Evolutionary conservation across 2,888 invertebrate species (phyloP).

Genomic region (Drosophila nr. perissopoda): DNA sequence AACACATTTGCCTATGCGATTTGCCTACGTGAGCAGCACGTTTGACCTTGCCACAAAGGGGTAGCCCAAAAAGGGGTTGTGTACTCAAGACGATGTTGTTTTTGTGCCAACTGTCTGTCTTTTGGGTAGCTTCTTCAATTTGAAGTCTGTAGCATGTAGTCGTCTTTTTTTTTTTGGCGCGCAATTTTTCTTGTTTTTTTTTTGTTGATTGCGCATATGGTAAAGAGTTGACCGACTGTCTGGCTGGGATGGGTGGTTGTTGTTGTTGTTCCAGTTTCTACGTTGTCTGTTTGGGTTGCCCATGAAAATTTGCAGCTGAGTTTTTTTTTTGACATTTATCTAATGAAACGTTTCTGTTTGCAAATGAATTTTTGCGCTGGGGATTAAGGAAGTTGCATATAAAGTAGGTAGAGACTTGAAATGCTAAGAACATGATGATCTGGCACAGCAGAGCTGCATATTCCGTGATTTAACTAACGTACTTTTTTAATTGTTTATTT

Average conservation of each 20-base stretch:
- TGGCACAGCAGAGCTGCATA: background rate
- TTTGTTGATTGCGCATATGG: constrained; percentile 59
- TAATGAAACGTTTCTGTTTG: constrained; percentile 53
- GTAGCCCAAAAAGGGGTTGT: constrained; percentile 35
- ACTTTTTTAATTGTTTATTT: background rate
- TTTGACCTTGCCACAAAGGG: constrained; percentile 63
- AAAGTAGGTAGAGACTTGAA: constrained; percentile 10
- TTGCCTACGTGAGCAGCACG: constrained; percentile 56
- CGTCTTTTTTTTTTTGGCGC: constrained; percentile 72
- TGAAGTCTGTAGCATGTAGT: constrained; percentile 9
- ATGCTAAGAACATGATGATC: background rate
- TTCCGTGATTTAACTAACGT: background rate
- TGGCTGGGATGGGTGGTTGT: constrained; percentile 31
- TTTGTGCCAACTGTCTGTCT: constrained; percentile 28
- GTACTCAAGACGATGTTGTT: constrained; percentile 18
- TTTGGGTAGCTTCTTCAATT: constrained; percentile 64
- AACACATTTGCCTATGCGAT: constrained; percentile 68
- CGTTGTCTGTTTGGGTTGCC: constrained; percentile 19
- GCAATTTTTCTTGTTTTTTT: constrained; percentile 57
- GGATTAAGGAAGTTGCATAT: constrained; percentile 26
- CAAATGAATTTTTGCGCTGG: constrained; percentile 19
- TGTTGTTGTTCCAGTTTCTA: constrained; percentile 10
- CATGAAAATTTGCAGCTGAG: constrained; percentile 46
- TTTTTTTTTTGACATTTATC: constrained; percentile 23
- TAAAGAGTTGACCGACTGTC: constrained; percentile 74